Evolutionary conservation across 2,888 invertebrate species (phyloP).

Genomic region (Dinocampus coccinellae): DNA sequence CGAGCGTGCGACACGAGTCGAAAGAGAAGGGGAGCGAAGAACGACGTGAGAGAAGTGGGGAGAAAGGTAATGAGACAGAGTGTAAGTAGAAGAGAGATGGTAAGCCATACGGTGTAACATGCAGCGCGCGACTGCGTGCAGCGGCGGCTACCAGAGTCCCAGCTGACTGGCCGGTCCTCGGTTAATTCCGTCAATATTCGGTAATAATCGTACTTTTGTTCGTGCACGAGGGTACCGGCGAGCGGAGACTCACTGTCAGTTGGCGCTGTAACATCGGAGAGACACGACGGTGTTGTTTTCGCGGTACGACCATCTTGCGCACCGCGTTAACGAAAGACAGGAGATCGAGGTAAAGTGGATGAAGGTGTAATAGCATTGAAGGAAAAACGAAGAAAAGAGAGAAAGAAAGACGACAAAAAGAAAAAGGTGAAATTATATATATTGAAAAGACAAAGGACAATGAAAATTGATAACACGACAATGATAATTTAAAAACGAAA

Average conservation of each 20-base stretch:
- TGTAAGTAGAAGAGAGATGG: neutral
- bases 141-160: constrained; percentile 43
- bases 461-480: neutral
- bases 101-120: constrained; percentile 10
- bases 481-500: neutral
- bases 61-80: too few relatives aligned
- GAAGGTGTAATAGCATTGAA: constrained; percentile 1
- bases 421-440: neutral
- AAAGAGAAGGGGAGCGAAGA: neutral
- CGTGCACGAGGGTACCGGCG: constrained; percentile 62
- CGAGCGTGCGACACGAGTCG: constrained; percentile 8
- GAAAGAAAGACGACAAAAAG: neutral
- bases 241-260: constrained; percentile 58
- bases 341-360: constrained; percentile 20
- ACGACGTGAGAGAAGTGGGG: neutral
- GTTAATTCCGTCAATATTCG: constrained; percentile 49
- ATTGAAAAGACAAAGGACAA: neutral
- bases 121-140: constrained; percentile 25
- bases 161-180: constrained; percentile 61
- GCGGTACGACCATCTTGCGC: constrained; percentile 45
- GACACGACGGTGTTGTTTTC: constrained; percentile 53
- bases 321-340: constrained; percentile 33
- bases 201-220: constrained; percentile 61
- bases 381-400: neutral
- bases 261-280: constrained; percentile 60